Evolutionary conservation across 2,888 invertebrate species (phyloP), one percentile per base, ranked within the genome.

Genomic region (Aspidiotus destructor): DNA sequence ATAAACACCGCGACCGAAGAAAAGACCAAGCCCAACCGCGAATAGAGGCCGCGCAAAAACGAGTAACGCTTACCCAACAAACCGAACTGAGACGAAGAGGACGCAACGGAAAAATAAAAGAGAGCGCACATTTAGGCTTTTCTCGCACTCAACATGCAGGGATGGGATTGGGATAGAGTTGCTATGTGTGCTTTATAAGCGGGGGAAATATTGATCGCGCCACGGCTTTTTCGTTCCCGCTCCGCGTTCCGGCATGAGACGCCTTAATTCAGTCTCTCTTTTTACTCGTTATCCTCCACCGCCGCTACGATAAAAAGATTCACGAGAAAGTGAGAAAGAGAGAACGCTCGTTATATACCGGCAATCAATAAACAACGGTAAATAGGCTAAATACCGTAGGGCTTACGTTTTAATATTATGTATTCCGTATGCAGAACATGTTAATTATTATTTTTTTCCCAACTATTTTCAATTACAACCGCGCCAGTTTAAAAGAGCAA

Each of bases 71-170:
- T 28, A 28, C 28, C 28, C 16, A 54, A 16, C 8, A 44, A 10
- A 15, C 54, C 53, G 8, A 48, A 13, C 61, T 44, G 40, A 41
- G 58, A 58, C 48, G 58, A 48, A 65, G 44, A 64, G 65, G 65
- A 16, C 42, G 52, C 28, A 28, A 28, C 28, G 28, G 28, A 28
- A 65, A 65, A 65, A 65, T 65, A 58, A 65, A 65, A 65, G 57
- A 65, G 65, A 65, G 65, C 65, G 65, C 57, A 65, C 65, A 65
- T 65, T 65, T 57, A 65, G 58, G 60, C 65, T 65, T 65, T 65
- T 65, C 65, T 58, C 65, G 48, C 57, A 57, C 55, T 57, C 65
- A 44, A 41, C 65, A 28, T 28, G 28, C 28, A 28, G 28, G 28
- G 28, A 28, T 28, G 28, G 28, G 28, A 28, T 28, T 28, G 28